Evolutionary conservation across 2,113 vertebrate species (phyloP).

Genomic region (Castor canadensis): DNA sequence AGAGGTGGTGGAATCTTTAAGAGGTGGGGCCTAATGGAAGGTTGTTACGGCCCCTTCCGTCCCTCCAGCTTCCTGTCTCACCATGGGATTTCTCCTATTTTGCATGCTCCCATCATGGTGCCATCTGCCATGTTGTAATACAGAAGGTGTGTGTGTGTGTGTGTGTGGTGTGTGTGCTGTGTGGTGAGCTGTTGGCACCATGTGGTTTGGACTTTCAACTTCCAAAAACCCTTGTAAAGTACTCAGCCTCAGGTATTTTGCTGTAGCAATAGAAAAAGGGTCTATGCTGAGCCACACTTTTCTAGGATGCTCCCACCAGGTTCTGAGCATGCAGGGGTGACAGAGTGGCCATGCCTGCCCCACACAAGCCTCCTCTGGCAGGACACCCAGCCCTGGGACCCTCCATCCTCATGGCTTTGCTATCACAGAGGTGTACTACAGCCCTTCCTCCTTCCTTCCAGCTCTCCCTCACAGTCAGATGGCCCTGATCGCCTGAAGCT

Average conservation of each 20-base stretch:
- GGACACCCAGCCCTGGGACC: no score
- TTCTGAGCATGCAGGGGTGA: no score
- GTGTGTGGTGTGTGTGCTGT: no score
- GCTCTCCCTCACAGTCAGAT: background rate
- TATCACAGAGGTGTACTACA: background rate
- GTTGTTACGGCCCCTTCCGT: background rate
- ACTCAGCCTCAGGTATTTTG: background rate
- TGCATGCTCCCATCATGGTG: background rate
- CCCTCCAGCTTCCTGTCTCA: background rate
- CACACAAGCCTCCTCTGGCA: no score
- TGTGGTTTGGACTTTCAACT: background rate
- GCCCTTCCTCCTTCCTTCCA: accelerated
- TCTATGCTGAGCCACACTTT: background rate
- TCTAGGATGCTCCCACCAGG: no score
- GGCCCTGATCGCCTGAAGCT: background rate
- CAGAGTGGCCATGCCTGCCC: background rate
- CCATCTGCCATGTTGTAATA: background rate
- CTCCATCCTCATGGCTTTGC: background rate
- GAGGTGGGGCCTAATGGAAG: background rate
- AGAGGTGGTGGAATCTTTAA: background rate
- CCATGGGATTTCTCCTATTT: background rate
- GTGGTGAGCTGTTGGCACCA: no score
- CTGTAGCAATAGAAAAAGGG: no score
- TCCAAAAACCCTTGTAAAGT: background rate
- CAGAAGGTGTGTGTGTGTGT: no score